A percentile compares a stretch with the other conserved stretches of the same genome.
These are phyloP conservation scores for Sinodicranocentrus sp. DNA, from an alignment of 2,888 invertebrate species.

Conservation along the genomic window DNA sequence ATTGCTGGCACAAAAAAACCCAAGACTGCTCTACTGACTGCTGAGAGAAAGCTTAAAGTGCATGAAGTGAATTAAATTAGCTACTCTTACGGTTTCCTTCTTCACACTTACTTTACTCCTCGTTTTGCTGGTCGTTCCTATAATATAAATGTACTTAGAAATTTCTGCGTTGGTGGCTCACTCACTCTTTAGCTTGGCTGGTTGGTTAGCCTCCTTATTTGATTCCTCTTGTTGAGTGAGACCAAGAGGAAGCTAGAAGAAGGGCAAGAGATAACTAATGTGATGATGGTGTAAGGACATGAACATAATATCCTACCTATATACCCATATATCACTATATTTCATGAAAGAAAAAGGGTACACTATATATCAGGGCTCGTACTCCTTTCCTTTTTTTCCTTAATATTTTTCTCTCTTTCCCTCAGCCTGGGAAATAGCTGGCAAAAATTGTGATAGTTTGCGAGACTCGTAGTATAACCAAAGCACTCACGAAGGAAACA, in stretches of 20 bases:
- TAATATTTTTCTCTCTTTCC: constrained; percentile 11
- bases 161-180: constrained; percentile 36
- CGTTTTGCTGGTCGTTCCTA: constrained; percentile 41
- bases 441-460: neutral
- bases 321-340: constrained; percentile 11
- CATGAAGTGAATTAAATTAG: constrained; percentile 76
- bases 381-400: neutral
- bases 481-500: constrained; percentile 51
- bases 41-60: constrained; percentile 68
- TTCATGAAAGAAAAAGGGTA: neutral
- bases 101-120: constrained; percentile 67
- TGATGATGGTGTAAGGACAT: constrained; percentile 70
- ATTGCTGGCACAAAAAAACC: constrained; percentile 42
- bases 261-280: constrained; percentile 70
- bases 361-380: too few relatives aligned
- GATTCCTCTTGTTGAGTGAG: constrained; percentile 48
- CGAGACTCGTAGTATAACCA: constrained; percentile 12
- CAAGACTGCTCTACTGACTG: constrained; percentile 43
- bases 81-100: constrained; percentile 75
- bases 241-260: constrained; percentile 50
- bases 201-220: constrained; percentile 64
- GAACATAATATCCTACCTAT: constrained; percentile 56
- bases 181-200: constrained; percentile 21
- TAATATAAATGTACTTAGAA: constrained; percentile 41
- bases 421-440: constrained; percentile 15